Conservation (phyloP, 2,888 invertebrate genomes). For the Apamea crenata region DNA sequence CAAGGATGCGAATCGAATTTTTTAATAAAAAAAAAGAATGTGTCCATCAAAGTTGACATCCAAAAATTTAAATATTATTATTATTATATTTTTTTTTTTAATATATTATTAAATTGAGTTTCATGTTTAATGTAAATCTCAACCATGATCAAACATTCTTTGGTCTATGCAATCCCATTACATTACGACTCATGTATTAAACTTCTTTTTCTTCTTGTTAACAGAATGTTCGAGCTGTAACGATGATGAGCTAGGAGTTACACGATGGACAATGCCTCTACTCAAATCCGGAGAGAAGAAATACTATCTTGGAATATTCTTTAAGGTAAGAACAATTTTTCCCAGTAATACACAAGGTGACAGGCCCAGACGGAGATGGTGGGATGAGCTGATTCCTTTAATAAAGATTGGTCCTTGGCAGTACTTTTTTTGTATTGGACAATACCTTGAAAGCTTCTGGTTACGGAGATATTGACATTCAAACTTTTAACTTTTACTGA, state of each 20-base stretch:
- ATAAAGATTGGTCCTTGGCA: neutral
- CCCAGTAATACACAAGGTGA: neutral
- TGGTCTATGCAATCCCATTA: neutral
- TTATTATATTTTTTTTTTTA: no score
- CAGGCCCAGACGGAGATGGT: neutral
- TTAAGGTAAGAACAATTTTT: slow-evolving; percentile 93
- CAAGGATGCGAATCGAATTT: slow-evolving; percentile 17
- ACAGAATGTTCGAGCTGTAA: slow-evolving; percentile 96
- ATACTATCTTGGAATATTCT: slow-evolving; percentile 97
- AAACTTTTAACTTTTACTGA: no score
- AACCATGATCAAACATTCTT: neutral
- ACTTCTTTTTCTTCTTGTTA: slow-evolving; percentile 35
- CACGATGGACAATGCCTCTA: slow-evolving; percentile 97
- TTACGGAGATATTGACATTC: no score
- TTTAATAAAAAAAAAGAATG: neutral
- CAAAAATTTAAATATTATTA: no score
- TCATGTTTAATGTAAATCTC: neutral
- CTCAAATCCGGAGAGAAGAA: slow-evolving; percentile 96
- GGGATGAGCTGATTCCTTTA: neutral
- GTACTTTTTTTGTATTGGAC: neutral
- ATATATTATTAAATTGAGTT: neutral
- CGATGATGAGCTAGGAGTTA: slow-evolving; percentile 92
- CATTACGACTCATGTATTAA: slow-evolving; percentile 8
- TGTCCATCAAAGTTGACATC: no score
- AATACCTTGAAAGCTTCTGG: no score